Evolutionary conservation across 2,797 vertebrate species (phyloP), one percentile per base, ranked within the genome.

Genomic region (Chiloscyllium punctatum): DNA sequence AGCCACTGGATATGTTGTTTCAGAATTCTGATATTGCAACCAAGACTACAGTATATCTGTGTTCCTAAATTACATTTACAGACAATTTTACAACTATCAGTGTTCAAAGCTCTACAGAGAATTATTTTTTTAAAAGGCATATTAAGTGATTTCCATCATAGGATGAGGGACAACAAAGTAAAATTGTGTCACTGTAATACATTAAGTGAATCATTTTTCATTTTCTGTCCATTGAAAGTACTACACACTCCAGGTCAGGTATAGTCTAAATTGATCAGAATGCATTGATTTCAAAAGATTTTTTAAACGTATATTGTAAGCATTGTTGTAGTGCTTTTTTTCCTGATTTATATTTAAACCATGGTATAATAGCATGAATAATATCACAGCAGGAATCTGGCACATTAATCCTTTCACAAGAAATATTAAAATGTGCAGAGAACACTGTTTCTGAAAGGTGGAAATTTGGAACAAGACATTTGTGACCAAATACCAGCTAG

Each of bases 291-390:
- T 91, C 91, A 88, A 66, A 51, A 48, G n/a, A n/a, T 4, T 71
- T 79, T 79, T 37, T 1, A 37, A n/a, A 27, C 90, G 0, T 7
- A 66, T 90, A 90, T 90, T 90, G 18, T 90, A 15, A 18, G 87
- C 57, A 66, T 90, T 15, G 4, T 91, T n/a, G 30, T 4, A 21
- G 13, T 62, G 13, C 6, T 18, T 33, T 66, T 57, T 6, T 57
- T 57, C 42, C 30, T n/a, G 53, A 91, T 91, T 91, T 91, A 62
- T 66, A 62, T 91, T 91, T 66, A 66, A 91, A 91, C 66, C 16
- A 66, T n/a, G 57, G 27, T 18, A 66, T 21, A 33, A 91, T n/a
- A 57, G 57, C 33, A 57, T 91, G 88, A 91, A 66, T 91, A 66
- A 91, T n/a, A 91, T 15, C n/a, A 62, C 25, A 88, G 57, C 88